phyloP scores from a whole-genome alignment of 2,888 invertebrate species.

The Acleris holmiana region DNA sequence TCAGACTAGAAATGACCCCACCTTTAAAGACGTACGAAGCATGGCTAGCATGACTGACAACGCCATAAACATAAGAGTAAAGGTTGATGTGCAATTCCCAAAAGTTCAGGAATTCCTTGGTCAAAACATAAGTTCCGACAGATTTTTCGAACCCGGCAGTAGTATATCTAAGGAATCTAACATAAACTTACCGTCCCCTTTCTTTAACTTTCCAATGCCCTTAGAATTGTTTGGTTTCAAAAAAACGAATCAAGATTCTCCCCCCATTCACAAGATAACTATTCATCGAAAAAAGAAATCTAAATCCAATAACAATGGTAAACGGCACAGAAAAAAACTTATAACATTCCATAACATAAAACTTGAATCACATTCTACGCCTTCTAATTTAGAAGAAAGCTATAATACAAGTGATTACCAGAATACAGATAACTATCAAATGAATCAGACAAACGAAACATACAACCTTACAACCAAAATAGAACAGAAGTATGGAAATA shows the following conservation, averaged over 20 bases:
- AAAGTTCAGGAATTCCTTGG: constrained; percentile 51
- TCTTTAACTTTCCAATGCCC: constrained; percentile 64
- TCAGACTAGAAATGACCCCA: not conserved
- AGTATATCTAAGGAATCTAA: constrained; percentile 56
- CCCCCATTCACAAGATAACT: constrained; percentile 62
- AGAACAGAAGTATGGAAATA: constrained; percentile 38
- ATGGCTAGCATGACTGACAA: constrained; percentile 47
- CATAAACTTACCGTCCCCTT: constrained; percentile 61
- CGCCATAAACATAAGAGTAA: constrained; percentile 66
- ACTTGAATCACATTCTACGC: constrained; percentile 51
- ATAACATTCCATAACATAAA: constrained; percentile 66
- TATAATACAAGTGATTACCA: constrained; percentile 42
- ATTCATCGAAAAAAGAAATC: constrained; percentile 75
- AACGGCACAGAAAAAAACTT: constrained; percentile 69
- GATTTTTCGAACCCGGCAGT: constrained; percentile 47
- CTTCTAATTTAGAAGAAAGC: constrained; percentile 47
- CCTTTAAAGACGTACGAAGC: constrained; percentile 5
- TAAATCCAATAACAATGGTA: constrained; percentile 56
- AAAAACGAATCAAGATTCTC: constrained; percentile 53
- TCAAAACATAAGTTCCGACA: constrained; percentile 46
- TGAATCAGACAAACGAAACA: constrained; percentile 40
- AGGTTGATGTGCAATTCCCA: constrained; percentile 71
- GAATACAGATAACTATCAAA: constrained; percentile 41
- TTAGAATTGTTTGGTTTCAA: constrained; percentile 59
- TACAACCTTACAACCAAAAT: constrained; percentile 38